phyloP scores from a whole-genome alignment of 2,888 invertebrate genomes.

The Acanthoscelides obtectus region DNA sequence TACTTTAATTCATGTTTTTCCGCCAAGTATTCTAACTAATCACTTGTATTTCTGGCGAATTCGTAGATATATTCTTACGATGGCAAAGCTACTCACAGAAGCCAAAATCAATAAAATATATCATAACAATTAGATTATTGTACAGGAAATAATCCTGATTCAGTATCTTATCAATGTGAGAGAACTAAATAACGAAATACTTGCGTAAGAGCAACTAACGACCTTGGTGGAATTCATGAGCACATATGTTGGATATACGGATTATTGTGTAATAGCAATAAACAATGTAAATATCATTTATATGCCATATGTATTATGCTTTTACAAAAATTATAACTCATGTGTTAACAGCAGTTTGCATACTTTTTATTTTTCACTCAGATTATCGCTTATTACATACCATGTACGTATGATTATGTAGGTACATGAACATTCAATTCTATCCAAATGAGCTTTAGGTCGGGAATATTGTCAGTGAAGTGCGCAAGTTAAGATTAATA shows the following conservation, averaged over 20 bases:
- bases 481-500: no score
- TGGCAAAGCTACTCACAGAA: no score
- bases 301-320: background rate
- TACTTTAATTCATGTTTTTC: no score
- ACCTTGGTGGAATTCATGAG: background rate
- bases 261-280: background rate
- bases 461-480: no score
- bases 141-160: background rate
- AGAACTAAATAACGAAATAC: background rate
- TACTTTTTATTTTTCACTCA: background rate
- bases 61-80: background rate
- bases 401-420: no score
- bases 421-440: no score
- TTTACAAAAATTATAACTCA: background rate
- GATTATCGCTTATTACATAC: background rate
- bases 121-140: background rate
- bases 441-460: no score
- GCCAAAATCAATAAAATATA: no score
- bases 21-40: background rate
- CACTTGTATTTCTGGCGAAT: background rate
- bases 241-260: background rate
- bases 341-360: background rate
- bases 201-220: background rate
- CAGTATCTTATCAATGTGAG: background rate
- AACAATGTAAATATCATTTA: background rate